Evolutionary conservation across 64 coral and sea anemone genomes (phyloP).

Genomic region (Cladopsammia gracilis): DNA sequence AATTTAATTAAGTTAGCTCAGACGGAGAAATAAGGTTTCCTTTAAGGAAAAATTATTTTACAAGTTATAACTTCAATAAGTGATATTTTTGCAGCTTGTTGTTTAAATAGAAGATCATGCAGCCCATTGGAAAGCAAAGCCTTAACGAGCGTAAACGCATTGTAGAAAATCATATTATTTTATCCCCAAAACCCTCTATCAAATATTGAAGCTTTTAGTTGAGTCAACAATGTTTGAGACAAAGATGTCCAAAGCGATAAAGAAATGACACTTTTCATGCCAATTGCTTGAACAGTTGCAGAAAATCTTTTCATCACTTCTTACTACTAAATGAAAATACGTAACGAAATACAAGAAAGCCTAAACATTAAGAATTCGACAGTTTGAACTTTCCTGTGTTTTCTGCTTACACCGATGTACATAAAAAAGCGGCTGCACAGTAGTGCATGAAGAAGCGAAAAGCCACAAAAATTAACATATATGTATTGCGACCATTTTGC

Average conservation of each 20-base stretch:
- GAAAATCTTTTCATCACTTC: not conserved
- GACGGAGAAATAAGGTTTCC: not conserved
- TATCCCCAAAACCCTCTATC: not conserved
- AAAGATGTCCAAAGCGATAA: not conserved
- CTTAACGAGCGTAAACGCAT: too few species aligned
- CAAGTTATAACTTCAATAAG: too few species aligned
- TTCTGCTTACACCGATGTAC: too few species aligned
- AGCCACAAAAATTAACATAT: too few species aligned
- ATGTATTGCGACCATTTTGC: too few species aligned
- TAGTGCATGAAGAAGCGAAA: too few species aligned
- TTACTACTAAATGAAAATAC: not conserved
- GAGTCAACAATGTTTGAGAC: constrained; percentile 7
- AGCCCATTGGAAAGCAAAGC: too few species aligned
- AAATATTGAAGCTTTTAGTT: constrained; percentile 24
- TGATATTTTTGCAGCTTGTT: too few species aligned
- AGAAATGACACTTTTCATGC: not conserved
- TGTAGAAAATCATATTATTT: not conserved
- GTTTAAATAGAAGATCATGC: too few species aligned
- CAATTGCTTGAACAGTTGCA: not conserved
- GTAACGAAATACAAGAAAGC: not conserved
- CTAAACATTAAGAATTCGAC: not conserved
- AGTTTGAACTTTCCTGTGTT: too few species aligned
- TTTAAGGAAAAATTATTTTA: not conserved
- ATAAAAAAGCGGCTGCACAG: too few species aligned
- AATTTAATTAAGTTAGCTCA: not conserved